Conservation (phyloP, 2,797 vertebrate species). For the Melanotaenia parkinsoni region DNA sequence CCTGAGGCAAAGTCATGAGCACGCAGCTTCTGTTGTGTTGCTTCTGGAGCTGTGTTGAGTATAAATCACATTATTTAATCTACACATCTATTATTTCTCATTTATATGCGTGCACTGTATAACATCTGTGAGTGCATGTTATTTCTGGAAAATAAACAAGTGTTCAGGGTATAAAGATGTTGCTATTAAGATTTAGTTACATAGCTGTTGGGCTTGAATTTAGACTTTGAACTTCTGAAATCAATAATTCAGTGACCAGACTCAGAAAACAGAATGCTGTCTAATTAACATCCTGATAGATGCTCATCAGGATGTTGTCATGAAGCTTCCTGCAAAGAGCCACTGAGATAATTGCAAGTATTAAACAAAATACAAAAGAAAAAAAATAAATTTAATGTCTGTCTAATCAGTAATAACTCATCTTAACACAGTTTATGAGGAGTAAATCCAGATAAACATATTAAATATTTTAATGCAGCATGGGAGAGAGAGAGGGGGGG, state of each 20-base stretch:
- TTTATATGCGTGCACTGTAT: constrained; percentile 8
- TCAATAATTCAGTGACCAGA: constrained; percentile 51
- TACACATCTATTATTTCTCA: neutral
- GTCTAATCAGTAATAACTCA: too few relatives aligned
- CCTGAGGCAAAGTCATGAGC: neutral
- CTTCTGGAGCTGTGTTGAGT: neutral
- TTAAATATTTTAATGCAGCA: constrained; percentile 8
- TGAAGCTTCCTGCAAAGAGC: constrained; percentile 14
- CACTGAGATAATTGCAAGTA: constrained; percentile 4
- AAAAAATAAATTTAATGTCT: neutral
- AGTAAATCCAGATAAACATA: constrained; percentile 3
- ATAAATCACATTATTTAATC: neutral
- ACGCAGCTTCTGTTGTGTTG: neutral
- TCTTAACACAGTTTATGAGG: neutral
- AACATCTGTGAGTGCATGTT: constrained; percentile 12
- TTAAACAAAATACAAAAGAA: constrained; percentile 17
- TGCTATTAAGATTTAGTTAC: constrained; percentile 16
- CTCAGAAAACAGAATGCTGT: constrained; percentile 14
- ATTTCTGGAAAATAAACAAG: neutral
- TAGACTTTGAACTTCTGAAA: constrained; percentile 34
- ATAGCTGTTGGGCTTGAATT: constrained; percentile 23
- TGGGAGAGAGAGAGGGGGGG: too few relatives aligned
- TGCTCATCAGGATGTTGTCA: constrained; percentile 28
- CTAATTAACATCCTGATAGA: constrained; percentile 25
- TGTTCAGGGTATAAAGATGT: neutral